Percentiles rank a stretch among this genome's conserved stretches.
Evolutionary conservation across 2,797 vertebrate species (phyloP).

Genomic region (Ficedula albicollis): DNA sequence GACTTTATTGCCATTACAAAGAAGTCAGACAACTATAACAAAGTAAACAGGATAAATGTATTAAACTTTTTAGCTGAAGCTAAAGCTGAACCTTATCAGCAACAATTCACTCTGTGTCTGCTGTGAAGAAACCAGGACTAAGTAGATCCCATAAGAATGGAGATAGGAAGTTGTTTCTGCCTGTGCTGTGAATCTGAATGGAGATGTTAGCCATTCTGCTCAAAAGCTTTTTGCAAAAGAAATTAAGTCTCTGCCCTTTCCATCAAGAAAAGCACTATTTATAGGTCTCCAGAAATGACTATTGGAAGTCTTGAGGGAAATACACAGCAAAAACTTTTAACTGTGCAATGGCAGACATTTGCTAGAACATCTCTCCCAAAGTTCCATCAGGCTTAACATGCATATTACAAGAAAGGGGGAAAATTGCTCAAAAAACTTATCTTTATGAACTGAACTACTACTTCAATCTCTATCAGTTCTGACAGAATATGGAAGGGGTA

Average conservation of each 20-base stretch:
- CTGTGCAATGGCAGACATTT: not conserved
- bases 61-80: not conserved
- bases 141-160: not conserved
- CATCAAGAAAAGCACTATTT: not conserved
- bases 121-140: not conserved
- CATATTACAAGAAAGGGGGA: not conserved
- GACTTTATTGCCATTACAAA: not conserved
- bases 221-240: not conserved
- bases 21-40: not conserved
- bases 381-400: not conserved
- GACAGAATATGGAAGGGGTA: not conserved
- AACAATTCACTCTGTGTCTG: not conserved
- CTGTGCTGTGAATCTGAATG: not conserved
- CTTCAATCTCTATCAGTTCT: not conserved
- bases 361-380: not conserved
- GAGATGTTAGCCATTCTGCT: not conserved
- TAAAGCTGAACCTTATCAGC: not conserved
- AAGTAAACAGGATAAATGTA: not conserved
- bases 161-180: not conserved
- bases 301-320: not conserved
- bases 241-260: not conserved
- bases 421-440: not conserved
- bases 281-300: not conserved
- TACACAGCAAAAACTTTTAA: not conserved
- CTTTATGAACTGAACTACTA: not conserved